Evolutionary conservation across 2,888 invertebrate species (phyloP).

Genomic region (Augochlorella aurata): DNA sequence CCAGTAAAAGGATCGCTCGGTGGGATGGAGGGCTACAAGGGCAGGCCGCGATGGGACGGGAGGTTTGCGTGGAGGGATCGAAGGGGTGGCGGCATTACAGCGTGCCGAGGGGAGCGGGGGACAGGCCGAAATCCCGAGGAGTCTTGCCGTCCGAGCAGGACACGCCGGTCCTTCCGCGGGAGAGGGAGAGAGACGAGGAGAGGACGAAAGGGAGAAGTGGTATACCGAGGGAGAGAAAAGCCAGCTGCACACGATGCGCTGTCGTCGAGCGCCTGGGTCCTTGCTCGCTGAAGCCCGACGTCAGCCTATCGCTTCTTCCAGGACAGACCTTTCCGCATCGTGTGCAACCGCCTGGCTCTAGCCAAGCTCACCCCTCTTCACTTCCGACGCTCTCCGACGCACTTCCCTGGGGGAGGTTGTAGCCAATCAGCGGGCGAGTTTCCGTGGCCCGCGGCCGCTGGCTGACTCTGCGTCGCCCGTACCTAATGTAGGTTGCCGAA

Average conservation of each 20-base stretch:
- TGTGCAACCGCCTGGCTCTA: conserved; percentile 57
- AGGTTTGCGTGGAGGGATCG: conserved; percentile 62
- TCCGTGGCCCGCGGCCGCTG: conserved; percentile 58
- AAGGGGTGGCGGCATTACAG: conserved; percentile 69
- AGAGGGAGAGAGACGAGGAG: conserved; percentile 18
- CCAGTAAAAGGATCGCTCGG: conserved; percentile 44
- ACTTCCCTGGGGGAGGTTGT: conserved; percentile 70
- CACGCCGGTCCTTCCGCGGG: conserved; percentile 19
- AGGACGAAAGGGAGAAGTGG: conserved; percentile 21
- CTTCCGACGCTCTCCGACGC: conserved; percentile 62
- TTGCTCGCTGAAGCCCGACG: not conserved
- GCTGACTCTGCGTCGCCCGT: conserved; percentile 62
- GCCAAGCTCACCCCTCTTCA: conserved; percentile 69
- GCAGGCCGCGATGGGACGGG: conserved; percentile 54
- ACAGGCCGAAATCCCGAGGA: conserved; percentile 55
- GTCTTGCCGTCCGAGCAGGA: conserved; percentile 30
- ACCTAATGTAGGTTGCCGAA: conserved; percentile 64
- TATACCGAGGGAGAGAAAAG: not conserved
- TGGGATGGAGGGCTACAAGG: conserved; percentile 52
- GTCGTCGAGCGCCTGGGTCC: not conserved
- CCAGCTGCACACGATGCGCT: conserved; percentile 52
- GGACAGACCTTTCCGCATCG: conserved; percentile 50
- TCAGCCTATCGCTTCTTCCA: not conserved
- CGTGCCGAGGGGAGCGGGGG: conserved; percentile 41
- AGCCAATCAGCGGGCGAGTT: conserved; percentile 68